Evolutionary conservation across 2,888 invertebrate species (phyloP), one percentile per base, ranked within the genome.

Genomic region (Lysandra bellargus): DNA sequence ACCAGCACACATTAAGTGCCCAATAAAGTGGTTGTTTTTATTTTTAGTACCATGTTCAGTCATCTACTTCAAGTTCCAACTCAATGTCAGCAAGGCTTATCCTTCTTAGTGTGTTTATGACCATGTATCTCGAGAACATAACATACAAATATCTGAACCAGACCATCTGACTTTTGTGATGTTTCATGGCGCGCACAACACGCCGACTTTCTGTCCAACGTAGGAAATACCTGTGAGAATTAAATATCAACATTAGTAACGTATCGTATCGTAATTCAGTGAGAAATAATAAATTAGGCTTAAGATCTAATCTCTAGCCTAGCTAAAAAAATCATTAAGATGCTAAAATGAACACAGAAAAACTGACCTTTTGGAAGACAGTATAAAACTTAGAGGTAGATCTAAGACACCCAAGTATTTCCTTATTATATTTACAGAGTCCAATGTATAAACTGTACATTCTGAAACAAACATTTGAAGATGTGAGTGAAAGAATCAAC

Each of bases 131-230:
- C 17, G 99, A 99, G 91, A 98, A 97, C 72, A 96, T 88, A 85
- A 99, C 96, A 88, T 99, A 99, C 4, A 99, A 94, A 87, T 96
- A 96, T 80, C 99, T 96, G 91, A 98, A 99, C 99, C 99, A 99
- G 64, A 98, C 96, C 93, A 98, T 96, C 90, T 99, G 99, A n/a
- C 98, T 98, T 83, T 95, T 92, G 89, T 99, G 99, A 79, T 96
- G 95, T 83, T 95, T 95, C 98, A 99, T 99, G 4, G 99, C 98
- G 83, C 95, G 92, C 88, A 97, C 95, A 44, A 97, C 91, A 40
- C 94, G 89, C 4, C 93, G 87, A 79, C 96, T 95, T 83, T 96
- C 96, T 5, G 95, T 92, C 95, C 96, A 95, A 80, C 95, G 95
- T 60, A 96, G 93, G 88, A 97, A 96, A 88, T 96, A 97, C 92